Evolutionary conservation across 1,140 invertebrate species (phyloP), one percentile per base, ranked within the genome.

Genomic region (Bombus sylvicola): DNA sequence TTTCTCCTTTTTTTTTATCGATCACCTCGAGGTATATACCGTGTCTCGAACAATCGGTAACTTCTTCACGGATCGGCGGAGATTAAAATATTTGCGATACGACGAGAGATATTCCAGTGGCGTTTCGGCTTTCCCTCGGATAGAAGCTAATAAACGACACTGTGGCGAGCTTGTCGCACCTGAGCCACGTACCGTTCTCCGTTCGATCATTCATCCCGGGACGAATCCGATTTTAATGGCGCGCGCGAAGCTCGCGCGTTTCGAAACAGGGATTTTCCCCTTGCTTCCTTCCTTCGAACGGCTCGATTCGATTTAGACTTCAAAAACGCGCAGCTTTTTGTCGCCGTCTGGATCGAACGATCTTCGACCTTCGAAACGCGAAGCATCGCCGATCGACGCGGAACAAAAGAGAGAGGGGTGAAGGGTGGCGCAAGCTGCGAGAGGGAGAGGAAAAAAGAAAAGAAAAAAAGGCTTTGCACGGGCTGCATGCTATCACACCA

Each of bases 401-500:
- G 34, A 76, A 80, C 75, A 85, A 85, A 85, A 85, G 66, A 59
- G 59, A 62, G 59, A 62, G 68, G 75, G 75, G 75, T 62, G 75
- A 68, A 62, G 59, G 75, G 75, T 77, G 41, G 57, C 8, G 22
- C 1, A 64, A 77, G 57, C 31, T 31, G 18, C 1, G 5, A 25
- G 43, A 10, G 41, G 28, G 28, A 41, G 12, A 15, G 13, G 1
- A 3, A 41, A 73, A 47, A 73, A 47, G 34, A 72, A 47, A 66
- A 34, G 25, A n/a, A 82, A 81, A 74, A 82, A 82, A 68, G 72
- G 69, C 77, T 64, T 85, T 81, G 64, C 62, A 69, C 68, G 41
- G 74, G 39, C 78, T 59, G 31, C 64, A 62, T 69, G 85, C 81
- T 87, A 87, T 87, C 86, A 84, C 75, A 84, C 75, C 82, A 87